These are phyloP conservation scores for Erythrocercus mccallii DNA, from an alignment of 2,113 vertebrate species.

Conservation along the genomic window DNA sequence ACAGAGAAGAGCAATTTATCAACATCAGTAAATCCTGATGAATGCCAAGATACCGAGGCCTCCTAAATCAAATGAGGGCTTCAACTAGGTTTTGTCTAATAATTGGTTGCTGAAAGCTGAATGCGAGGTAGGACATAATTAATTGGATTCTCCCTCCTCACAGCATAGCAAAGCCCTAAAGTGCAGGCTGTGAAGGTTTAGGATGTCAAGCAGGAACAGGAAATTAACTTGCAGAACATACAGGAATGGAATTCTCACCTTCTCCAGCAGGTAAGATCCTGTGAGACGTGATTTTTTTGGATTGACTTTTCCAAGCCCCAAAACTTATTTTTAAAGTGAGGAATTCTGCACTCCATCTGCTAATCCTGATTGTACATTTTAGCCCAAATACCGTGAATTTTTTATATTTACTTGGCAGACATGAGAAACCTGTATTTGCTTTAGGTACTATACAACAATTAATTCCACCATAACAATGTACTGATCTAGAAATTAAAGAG, in stretches of 20 bases:
- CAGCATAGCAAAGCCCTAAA: background rate
- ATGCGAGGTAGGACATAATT: background rate
- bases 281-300: background rate
- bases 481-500: background rate
- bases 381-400: background rate
- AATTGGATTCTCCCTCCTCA: constrained; percentile 12
- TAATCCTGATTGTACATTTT: background rate
- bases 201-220: background rate
- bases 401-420: background rate
- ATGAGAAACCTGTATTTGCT: background rate
- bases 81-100: constrained; percentile 34
- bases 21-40: constrained; percentile 46
- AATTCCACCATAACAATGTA: background rate
- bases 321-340: background rate
- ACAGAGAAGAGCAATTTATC: constrained; percentile 42
- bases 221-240: background rate
- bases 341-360: background rate
- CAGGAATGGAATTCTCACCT: background rate
- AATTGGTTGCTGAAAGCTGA: constrained; percentile 43
- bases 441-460: background rate
- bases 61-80: constrained; percentile 47
- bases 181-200: background rate
- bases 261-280: background rate
- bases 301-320: background rate
- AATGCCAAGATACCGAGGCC: constrained; percentile 32